phyloP scores from a whole-genome alignment of 1,140 invertebrate genomes.

The Eriosoma lanigerum region DNA sequence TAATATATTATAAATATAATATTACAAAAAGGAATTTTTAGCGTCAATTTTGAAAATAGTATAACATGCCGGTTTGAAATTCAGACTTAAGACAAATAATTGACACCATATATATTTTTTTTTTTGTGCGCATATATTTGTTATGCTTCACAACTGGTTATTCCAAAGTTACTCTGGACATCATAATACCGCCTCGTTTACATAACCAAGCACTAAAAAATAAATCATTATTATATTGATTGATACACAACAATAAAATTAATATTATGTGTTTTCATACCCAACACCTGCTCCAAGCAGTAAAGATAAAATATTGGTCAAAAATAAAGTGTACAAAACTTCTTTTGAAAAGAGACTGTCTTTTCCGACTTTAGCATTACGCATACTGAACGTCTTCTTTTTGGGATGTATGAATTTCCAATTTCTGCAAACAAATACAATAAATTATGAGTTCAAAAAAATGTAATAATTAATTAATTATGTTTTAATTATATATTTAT shows the following conservation, averaged over 20 bases:
- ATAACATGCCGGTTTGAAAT: slow-evolving; percentile 1
- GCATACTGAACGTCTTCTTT: slow-evolving; percentile 70
- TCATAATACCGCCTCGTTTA: slow-evolving; percentile 45
- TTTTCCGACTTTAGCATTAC: slow-evolving; percentile 77
- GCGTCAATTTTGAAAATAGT: slow-evolving; percentile 15
- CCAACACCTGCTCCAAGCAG: slow-evolving; percentile 87
- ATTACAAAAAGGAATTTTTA: slow-evolving; percentile 44
- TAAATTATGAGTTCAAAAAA: background rate
- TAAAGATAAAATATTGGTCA: slow-evolving; percentile 86
- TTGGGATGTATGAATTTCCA: slow-evolving; percentile 79
- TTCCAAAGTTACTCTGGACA: slow-evolving; percentile 38
- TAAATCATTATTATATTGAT: background rate
- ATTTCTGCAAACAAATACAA: slow-evolving; percentile 62
- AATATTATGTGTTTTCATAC: slow-evolving; percentile 61
- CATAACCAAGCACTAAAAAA: slow-evolving; percentile 33
- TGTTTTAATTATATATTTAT: background rate
- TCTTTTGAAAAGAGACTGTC: slow-evolving; percentile 83
- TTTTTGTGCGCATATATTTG: slow-evolving; percentile 9
- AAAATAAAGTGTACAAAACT: slow-evolving; percentile 83
- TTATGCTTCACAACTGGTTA: background rate
- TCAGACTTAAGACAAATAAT: slow-evolving; percentile 42
- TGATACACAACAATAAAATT: background rate
- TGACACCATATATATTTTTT: slow-evolving; percentile 30
- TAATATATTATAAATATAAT: background rate
- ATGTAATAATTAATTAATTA: background rate